Evolutionary conservation across 2,797 vertebrate genomes (phyloP).

Genomic region (Smutsia gigantea): DNA sequence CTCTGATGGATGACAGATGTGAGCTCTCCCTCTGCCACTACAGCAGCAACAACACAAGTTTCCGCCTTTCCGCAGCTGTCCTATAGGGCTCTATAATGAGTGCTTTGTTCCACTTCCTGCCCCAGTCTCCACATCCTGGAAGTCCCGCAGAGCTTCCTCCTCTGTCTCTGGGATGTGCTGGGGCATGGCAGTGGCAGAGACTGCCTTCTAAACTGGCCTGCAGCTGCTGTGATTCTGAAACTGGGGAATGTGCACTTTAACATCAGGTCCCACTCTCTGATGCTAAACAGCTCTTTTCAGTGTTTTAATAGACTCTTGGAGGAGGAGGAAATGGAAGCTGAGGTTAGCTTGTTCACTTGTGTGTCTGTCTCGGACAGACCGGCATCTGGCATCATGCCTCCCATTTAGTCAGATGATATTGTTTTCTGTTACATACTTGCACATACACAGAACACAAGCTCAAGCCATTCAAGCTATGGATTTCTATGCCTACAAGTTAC

Average conservation of each 20-base stretch:
- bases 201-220: not conserved
- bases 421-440: conserved; percentile 1
- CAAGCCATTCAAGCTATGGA: conserved; percentile 9
- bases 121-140: conserved; percentile 8
- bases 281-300: conserved; percentile 50
- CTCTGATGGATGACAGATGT: too few relatives aligned
- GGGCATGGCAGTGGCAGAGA: not conserved
- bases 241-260: not conserved
- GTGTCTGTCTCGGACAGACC: conserved; percentile 44
- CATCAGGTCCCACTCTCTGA: not conserved
- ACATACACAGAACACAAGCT: not conserved
- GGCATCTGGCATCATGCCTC: conserved; percentile 64
- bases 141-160: conserved; percentile 2
- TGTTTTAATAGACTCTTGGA: conserved; percentile 72
- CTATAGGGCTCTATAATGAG: not conserved
- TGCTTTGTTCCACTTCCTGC: conserved; percentile 27
- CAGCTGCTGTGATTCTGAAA: conserved; percentile 24
- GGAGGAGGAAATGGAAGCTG: conserved; percentile 67
- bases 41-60: not conserved
- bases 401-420: conserved; percentile 57
- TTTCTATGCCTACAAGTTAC: not conserved
- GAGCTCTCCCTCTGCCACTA: not conserved
- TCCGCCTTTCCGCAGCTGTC: not conserved
- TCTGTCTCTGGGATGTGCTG: not conserved
- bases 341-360: conserved; percentile 54